Evolutionary conservation across 1,140 invertebrate species (phyloP), one percentile per base, ranked within the genome.

Genomic region (Leguminivora glycinivorella): DNA sequence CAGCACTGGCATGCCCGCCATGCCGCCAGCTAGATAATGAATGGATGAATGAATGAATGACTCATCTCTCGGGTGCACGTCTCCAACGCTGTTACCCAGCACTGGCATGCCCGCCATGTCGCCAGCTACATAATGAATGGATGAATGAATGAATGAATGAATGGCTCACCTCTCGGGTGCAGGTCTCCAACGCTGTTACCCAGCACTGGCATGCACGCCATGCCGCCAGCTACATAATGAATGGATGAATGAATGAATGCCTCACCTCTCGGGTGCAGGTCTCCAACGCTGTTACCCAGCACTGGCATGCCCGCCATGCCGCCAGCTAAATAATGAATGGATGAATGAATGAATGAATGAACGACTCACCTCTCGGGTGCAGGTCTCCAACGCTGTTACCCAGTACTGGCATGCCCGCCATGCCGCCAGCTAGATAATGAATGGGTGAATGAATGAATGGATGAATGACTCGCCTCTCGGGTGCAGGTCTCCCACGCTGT

Each of bases 231-330:
- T 84, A 83, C 29, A 4, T 7, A 4, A n/a, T n/a, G n/a, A n/a
- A n/a, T n/a, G n/a, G 3, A 31, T 67, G 14, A n/a, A 29, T n/a
- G 6, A 69, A 0, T 0, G 40, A 7, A 3, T 31, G 19, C 63
- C 24, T 60, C 38, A 76, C 72, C 76, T 40, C 70, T 76, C 72
- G 77, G 75, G 17, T 78, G 74, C 19, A 84, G 79, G 73, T 90
- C 88, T 24, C 85, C 83, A 70, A 90, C 88, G 78, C 78, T 88
- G 81, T 90, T 90, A 71, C 88, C 88, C 73, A 83, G 77, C 67
- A 78, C 81, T 72, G 88, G 86, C 88, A 90, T 90, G 43, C 87
- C 88, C 88, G 87, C 88, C 88, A 90, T 90, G 60, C 80, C 85
- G 83, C 52, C 81, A 71, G 78, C 77, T 84, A 83, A n/a, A n/a